Evolutionary conservation across 1,140 invertebrate species (phyloP), one percentile per base, ranked within the genome.

Genomic region (Choristoneura fumiferana): DNA sequence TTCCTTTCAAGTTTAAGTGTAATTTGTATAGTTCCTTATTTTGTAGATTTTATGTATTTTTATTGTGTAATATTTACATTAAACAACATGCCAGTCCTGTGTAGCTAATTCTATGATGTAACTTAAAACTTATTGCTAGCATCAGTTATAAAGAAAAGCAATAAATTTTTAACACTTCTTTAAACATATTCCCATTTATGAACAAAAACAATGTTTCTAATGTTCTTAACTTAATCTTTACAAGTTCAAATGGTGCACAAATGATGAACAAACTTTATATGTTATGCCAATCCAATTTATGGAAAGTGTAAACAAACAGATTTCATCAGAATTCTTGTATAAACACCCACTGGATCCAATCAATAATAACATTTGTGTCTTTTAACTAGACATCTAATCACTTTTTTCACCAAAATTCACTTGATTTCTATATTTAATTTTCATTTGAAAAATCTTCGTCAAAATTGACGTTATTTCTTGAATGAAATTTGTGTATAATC

Each of bases 11-110:
- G 43, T 81, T 82, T 88, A 81, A 81, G 72, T 75, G 69, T 85
- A 81, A 81, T 79, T 68, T 79, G 71, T 84, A 84, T 84, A 87
- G 84, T 88, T 87, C 84, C 84, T 87, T 88, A 78, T 81, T 83
- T 82, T 78, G 64, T 84, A 85, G 76, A 54, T 67, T 70, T 75
- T 72, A 63, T 77, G 69, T 67, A 67, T 66, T 73, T 66, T 71
- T 65, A 62, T 65, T 67, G 64, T 72, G 52, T 63, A 72, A 69
- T 58, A 59, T 57, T 57, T 62, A 63, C 53, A 64, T 58, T 56
- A 65, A 60, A 49, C 57, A 63, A 49, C 57, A 49, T 49, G 53
- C 55, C 62, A 75, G 65, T 52, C 58, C 60, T 61, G 43, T 58
- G 6, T 55, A 57, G 37, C 38, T 55, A 35, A 57, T 2, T 29